Conservation (phyloP, 1,140 invertebrate genomes). For the Sminthurides bifidus region DNA sequence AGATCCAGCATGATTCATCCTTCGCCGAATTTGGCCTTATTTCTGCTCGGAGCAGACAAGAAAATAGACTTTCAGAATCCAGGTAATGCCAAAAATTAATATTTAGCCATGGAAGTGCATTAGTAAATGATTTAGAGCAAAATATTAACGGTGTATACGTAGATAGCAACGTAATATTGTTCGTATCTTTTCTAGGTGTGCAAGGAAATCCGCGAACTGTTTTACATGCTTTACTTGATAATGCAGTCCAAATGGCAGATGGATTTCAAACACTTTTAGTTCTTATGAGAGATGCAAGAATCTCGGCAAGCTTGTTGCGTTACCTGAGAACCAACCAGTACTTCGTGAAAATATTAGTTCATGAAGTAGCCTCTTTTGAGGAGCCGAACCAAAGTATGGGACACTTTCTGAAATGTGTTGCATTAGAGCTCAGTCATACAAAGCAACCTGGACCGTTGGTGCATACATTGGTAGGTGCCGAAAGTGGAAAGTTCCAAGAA, state of each 20-base stretch:
- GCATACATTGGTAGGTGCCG: constrained; percentile 5
- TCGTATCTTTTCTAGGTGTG: constrained; percentile 14
- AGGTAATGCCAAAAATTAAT: constrained; percentile 4
- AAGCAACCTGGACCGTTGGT: background rate
- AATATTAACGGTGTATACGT: no score
- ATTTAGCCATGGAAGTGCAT: background rate
- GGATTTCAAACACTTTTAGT: constrained; percentile 19
- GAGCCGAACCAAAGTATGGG: constrained; percentile 10
- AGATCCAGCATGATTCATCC: constrained; percentile 19
- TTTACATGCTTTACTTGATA: constrained; percentile 25
- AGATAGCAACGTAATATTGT: no score
- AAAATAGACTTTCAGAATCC: constrained; percentile 27
- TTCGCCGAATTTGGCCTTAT: constrained; percentile 24
- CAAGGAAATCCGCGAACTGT: constrained; percentile 14
- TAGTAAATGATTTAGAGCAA: no score
- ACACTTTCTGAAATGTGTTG: constrained; percentile 24
- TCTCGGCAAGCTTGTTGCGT: constrained; percentile 10
- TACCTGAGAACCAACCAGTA: constrained; percentile 19
- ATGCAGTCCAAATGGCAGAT: constrained; percentile 3
- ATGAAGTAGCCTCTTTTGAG: background rate
- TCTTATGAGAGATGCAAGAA: constrained; percentile 11
- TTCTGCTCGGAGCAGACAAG: constrained; percentile 21
- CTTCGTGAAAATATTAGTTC: constrained; percentile 10
- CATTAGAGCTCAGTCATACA: constrained; percentile 19
- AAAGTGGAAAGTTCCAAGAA: constrained; percentile 12